Base-by-base conservation (phyloP, 2,888 invertebrate genomes). In the Rapana venosa region DNA sequence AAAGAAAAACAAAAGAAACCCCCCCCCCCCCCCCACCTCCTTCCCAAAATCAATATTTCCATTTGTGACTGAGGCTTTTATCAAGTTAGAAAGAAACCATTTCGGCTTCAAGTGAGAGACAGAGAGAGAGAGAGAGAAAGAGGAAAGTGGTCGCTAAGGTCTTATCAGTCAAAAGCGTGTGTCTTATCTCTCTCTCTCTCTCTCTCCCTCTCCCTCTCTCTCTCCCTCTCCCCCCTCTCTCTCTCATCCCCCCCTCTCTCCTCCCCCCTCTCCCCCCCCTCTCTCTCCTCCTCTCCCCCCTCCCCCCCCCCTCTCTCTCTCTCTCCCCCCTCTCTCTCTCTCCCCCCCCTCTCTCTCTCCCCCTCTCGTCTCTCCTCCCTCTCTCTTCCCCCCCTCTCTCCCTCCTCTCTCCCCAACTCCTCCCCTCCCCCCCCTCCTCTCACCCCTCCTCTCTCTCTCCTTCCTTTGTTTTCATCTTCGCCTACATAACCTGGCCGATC, bases 131-230 rank as follows among this genome's bases (percentile, higher is more conserved):
- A 47, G 47, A 47, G 47, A 47, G 47, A 47, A 8, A 47, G 47
- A 47, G 47, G 47, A 47, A 47, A 47, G 47, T 47, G 47, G 47
- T 47, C 47, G 8, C 47, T 47, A 47, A 47, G 47, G 47, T 47
- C 47, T 47, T 47, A 47, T 47, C 47, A 47, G 47, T 47, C 2
- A 8, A 47, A 47, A 47, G 47, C 47, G n/a, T 22, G 15, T 81
- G n/a, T 32, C 81, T 36, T 17, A 30, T 36, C 22, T 81, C 81
- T 26, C 83, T 83, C 83, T 83, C 83, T 83, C 83, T 83, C 83
- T 83, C 83, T 83, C 83, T 83, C 83, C 47, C 83, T 83, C 83
- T 83, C 83, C 22, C 47, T 47, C 56, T 83, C 56, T 47, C 36
- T 47, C 56, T 56, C 26, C 13, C 56, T 47, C 83, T 15, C 83